Evolutionary conservation across 2,113 vertebrate genomes (phyloP), one percentile per base, ranked within the genome.

Genomic region (Labeo rohita): DNA sequence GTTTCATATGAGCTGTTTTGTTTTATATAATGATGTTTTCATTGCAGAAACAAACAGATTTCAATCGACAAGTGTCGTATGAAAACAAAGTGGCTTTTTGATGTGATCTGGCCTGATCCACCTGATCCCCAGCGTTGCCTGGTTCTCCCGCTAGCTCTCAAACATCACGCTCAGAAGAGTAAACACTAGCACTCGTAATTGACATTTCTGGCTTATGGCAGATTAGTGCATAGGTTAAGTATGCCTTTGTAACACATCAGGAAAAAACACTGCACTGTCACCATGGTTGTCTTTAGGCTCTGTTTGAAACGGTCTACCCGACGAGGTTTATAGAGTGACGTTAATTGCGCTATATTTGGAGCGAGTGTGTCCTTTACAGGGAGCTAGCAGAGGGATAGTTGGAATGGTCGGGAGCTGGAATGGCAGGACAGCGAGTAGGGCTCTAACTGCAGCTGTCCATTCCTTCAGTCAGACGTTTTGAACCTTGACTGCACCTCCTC

Each of bases 271-370:
- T 94, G 92, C 90, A 87, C 88, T 76, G 8, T 16, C 85, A 54
- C 43, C 36, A 39, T 59, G 52, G 43, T 70, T 65, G n/a, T 84
- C 82, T 74, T 86, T 13, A 8, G 11, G 61, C 8, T 73, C 23
- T 39, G 70, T 84, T 54, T 72, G 52, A 86, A 90, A 88, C 56
- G 21, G 28, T 49, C 47, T 11, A 82, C 68, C 28, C 23, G 87
- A 90, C 66, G 82, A 87, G 90, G 91, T 86, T 86, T 88, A 80
- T 52, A 56, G 85, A 8, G 78, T 94, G 94, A 94, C 92, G 91
- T 93, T 94, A 93, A 95, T 94, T 91, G 91, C 88, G 88, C 90
- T 94, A 94, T 95, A 92, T 93, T 95, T 92, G 92, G 92, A 87
- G 87, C 70, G 43, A 86, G 90, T 89, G 91, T 90, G 87, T 91